Conservation (phyloP, 64 coral and sea anemone species). For the Stichodactyla mertensii region DNA sequence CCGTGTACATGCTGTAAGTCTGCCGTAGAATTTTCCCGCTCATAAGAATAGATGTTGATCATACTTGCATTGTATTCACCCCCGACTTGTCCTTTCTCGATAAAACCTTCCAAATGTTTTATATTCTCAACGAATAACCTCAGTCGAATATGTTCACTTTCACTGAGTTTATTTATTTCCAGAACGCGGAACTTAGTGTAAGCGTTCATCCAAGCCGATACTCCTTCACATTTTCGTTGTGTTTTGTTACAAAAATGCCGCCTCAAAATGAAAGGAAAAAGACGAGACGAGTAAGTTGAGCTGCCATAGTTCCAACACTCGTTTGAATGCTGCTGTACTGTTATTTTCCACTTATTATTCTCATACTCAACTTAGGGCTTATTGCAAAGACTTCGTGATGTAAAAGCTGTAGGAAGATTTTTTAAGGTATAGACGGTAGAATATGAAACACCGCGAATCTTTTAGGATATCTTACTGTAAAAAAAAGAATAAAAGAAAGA, state of each 20-base stretch:
- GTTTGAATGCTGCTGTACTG: neutral
- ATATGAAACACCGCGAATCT: neutral
- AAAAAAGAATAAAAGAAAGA: neutral
- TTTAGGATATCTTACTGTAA: conserved; percentile 11
- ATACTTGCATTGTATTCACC: neutral
- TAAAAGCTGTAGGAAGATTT: neutral
- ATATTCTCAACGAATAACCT: conserved; percentile 9
- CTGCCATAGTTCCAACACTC: neutral
- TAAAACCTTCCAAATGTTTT: neutral
- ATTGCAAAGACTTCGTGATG: neutral
- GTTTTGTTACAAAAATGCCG: neutral
- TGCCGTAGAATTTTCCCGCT: no score
- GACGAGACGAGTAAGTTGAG: neutral
- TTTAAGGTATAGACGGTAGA: conserved; percentile 10
- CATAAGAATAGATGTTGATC: neutral
- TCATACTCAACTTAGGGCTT: conserved; percentile 8
- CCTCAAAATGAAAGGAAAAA: neutral
- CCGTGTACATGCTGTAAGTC: no score
- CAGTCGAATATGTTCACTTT: neutral
- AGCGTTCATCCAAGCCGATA: neutral
- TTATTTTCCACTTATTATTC: neutral
- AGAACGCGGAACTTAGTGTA: neutral
- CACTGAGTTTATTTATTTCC: neutral
- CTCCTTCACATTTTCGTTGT: neutral
- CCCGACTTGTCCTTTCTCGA: neutral